Evolutionary conservation across 2,888 invertebrate species (phyloP), one percentile per base, ranked within the genome.

Genomic region (Cotesia congregata): DNA sequence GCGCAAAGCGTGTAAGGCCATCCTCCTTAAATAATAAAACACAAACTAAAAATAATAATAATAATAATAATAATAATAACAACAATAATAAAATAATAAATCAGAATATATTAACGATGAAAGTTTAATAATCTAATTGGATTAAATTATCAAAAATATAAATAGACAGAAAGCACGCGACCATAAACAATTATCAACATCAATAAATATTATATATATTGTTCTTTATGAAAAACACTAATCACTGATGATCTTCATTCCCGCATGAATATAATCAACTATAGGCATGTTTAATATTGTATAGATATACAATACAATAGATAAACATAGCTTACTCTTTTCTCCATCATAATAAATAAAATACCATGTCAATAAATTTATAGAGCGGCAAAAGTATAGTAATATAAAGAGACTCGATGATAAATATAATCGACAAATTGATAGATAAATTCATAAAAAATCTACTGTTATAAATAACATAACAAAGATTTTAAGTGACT

Each of bases 311-410:
- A 30, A 50, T 50, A 50, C 50, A 50, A 2, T 4, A 50, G 50
- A 50, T 50, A 50, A 50, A 50, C 9, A 30, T 30, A 50, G 50
- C 6, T 50, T 50, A 50, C 1, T 50, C 4, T 12, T 50, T 50
- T 50, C 4, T 50, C 12, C 12, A 50, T 50, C 50, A 50, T 50
- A 50, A 50, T 50, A 50, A 50, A 50, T 50, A 50, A 50, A 30
- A 30, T 30, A 30, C 83, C 85, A 84, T 84, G 83, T 83, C 86
- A 86, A 75, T 87, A 85, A 78, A 81, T 87, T 87, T 87, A 86
- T 86, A 85, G 87, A 86, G 80, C 87, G 81, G 73, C 81, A 79
- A 79, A 82, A 83, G 77, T 65, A 67, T 20, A 41, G 72, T 75
- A n/a, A n/a, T n/a, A n/a, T n/a, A 71, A 61, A 69, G 61, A 61